These are phyloP conservation scores for Cremastobaeus sp. DNA, from an alignment of 2,888 invertebrate genomes.

Conservation along the genomic window DNA sequence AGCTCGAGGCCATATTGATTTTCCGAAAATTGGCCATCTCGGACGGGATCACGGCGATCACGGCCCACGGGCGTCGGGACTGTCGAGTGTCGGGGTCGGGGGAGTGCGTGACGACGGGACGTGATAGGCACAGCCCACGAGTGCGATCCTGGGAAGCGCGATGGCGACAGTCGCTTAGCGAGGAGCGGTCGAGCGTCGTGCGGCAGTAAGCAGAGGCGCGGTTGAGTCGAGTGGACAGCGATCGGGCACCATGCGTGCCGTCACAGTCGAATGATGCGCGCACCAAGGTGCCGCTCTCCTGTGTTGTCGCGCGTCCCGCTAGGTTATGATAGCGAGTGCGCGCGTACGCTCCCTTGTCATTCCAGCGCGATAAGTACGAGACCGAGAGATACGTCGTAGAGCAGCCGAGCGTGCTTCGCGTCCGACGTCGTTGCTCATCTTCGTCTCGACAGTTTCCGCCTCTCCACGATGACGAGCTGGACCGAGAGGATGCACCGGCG, in stretches of 20 bases:
- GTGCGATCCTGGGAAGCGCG: neutral
- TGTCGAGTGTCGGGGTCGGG: neutral
- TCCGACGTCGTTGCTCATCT: neutral
- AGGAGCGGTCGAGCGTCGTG: neutral
- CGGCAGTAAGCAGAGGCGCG: neutral
- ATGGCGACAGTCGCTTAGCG: slow-evolving; percentile 21
- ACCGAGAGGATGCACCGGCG: slow-evolving; percentile 94
- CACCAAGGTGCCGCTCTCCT: slow-evolving; percentile 12
- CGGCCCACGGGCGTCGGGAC: neutral
- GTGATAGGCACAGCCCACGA: too few species aligned
- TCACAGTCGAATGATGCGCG: slow-evolving; percentile 23
- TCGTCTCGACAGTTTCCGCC: slow-evolving; percentile 1
- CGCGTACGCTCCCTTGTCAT: slow-evolving; percentile 23
- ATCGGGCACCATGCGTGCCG: neutral
- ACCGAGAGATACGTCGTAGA: slow-evolving; percentile 5
- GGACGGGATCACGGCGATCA: neutral
- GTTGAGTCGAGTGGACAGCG: neutral
- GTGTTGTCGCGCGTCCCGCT: slow-evolving; percentile 24
- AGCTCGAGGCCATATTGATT: slow-evolving; percentile 51
- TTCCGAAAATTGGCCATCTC: slow-evolving; percentile 27
- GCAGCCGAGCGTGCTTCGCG: neutral
- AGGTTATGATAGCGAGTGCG: slow-evolving; percentile 36
- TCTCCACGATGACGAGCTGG: slow-evolving; percentile 89
- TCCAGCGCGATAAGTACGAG: slow-evolving; percentile 14
- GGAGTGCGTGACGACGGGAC: too few species aligned